Conservation (phyloP, 2,113 vertebrate species). For the Pygoscelis antarcticus region DNA sequence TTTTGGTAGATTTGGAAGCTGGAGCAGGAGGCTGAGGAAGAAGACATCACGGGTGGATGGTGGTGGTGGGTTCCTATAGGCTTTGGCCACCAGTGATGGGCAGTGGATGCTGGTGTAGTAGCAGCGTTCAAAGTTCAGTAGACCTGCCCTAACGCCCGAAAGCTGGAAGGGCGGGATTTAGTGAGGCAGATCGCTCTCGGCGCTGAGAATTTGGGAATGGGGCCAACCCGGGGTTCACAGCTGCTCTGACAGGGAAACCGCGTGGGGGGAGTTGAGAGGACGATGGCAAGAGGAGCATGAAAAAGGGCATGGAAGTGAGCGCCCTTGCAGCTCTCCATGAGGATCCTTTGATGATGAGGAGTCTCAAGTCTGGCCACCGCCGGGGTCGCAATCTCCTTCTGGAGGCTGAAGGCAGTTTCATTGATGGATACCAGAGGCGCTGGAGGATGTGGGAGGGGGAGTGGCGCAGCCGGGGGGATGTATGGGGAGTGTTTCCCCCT, state of each 20-base stretch:
- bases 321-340: not conserved
- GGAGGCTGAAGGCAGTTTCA: not conserved
- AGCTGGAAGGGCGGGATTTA: not conserved
- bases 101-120: not conserved
- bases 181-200: not conserved
- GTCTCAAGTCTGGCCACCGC: not conserved
- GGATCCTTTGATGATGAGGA: not conserved
- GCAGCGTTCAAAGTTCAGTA: not conserved
- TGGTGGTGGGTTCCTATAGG: not conserved
- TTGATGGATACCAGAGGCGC: constrained; percentile 12
- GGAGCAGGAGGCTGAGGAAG: not conserved
- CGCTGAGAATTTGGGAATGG: not conserved
- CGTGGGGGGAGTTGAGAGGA: accelerated
- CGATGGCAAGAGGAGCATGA: not conserved
- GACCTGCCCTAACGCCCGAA: not conserved
- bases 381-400: not conserved
- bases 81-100: not conserved
- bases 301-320: accelerated
- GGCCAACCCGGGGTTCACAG: not conserved
- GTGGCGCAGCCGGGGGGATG: not conserved
- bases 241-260: accelerated
- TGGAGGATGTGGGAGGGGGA: not conserved
- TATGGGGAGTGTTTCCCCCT: not conserved
- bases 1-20: not conserved
- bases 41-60: accelerated